Evolutionary conservation across 1,140 invertebrate genomes (phyloP).

Genomic region (Dryas iulia): DNA sequence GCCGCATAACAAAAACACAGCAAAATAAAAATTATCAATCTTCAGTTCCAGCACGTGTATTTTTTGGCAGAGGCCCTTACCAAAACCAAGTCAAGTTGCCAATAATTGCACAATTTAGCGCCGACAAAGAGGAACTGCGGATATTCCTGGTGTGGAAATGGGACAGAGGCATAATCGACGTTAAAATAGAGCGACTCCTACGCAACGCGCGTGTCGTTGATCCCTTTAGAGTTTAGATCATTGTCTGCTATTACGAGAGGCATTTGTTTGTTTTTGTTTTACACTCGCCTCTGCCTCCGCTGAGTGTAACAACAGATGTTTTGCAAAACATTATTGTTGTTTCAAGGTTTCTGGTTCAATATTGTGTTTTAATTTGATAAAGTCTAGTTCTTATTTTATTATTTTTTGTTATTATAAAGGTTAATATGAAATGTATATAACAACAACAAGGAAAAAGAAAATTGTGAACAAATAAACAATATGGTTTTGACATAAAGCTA

Average conservation of each 20-base stretch:
- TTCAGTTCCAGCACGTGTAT: slow-evolving; percentile 50
- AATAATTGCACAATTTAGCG: slow-evolving; percentile 67
- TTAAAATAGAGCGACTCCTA: slow-evolving; percentile 71
- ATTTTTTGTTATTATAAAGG: too few species aligned
- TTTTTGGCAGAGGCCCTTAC: slow-evolving; percentile 52
- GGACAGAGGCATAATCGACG: slow-evolving; percentile 49
- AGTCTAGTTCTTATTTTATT: too few species aligned
- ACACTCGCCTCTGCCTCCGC: not conserved
- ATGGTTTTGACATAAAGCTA: too few species aligned
- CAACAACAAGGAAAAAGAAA: too few species aligned
- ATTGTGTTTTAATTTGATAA: not conserved
- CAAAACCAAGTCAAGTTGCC: slow-evolving; percentile 58
- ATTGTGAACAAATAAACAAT: too few species aligned
- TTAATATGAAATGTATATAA: too few species aligned
- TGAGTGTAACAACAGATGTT: not conserved
- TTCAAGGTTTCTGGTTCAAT: not conserved
- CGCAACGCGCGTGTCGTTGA: slow-evolving; percentile 70
- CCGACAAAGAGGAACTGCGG: slow-evolving; percentile 37
- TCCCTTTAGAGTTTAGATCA: slow-evolving; percentile 60
- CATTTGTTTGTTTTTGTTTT: slow-evolving; percentile 44
- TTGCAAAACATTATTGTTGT: not conserved
- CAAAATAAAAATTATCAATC: slow-evolving; percentile 11
- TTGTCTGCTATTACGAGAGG: slow-evolving; percentile 35
- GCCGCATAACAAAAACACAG: not conserved
- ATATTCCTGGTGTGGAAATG: slow-evolving; percentile 31